Conservation (phyloP, 1,140 invertebrate genomes). For the Sinonovacula constricta region DNA sequence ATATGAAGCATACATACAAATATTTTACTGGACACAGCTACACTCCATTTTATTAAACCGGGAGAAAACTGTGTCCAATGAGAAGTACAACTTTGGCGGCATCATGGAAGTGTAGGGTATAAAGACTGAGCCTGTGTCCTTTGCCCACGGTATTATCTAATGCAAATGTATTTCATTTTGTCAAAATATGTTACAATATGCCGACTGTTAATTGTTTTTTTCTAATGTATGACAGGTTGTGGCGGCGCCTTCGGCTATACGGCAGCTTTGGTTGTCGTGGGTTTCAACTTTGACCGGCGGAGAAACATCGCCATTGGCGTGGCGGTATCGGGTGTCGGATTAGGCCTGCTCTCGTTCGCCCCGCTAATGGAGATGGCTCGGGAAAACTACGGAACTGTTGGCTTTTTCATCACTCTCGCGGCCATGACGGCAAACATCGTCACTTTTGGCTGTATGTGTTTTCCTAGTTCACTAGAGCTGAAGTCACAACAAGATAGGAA, state of each 20-base stretch:
- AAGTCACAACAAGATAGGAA: slow-evolving; percentile 9
- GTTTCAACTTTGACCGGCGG: slow-evolving; percentile 33
- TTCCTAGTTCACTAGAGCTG: slow-evolving; percentile 25
- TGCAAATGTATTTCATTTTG: no score
- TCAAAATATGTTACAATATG: no score
- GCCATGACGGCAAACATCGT: slow-evolving; percentile 24
- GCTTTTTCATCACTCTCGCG: slow-evolving; percentile 42
- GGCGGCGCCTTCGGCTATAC: slow-evolving; percentile 38
- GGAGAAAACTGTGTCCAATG: no score
- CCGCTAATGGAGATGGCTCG: slow-evolving; percentile 1
- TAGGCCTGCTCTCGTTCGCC: slow-evolving; percentile 30
- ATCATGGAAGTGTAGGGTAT: no score
- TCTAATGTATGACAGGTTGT: background rate
- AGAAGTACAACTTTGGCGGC: no score
- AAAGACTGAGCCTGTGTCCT: no score
- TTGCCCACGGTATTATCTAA: no score
- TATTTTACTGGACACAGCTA: no score
- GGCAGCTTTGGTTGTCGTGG: slow-evolving; percentile 30
- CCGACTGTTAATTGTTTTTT: no score
- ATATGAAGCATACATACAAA: no score
- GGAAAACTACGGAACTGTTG: slow-evolving; percentile 25
- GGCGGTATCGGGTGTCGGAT: slow-evolving; percentile 15
- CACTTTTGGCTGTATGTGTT: slow-evolving; percentile 35
- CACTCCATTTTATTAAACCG: no score
- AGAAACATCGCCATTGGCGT: slow-evolving; percentile 28